These are phyloP conservation scores for Miniopterus natalensis DNA, from an alignment of 2,113 vertebrate species.

Conservation along the genomic window DNA sequence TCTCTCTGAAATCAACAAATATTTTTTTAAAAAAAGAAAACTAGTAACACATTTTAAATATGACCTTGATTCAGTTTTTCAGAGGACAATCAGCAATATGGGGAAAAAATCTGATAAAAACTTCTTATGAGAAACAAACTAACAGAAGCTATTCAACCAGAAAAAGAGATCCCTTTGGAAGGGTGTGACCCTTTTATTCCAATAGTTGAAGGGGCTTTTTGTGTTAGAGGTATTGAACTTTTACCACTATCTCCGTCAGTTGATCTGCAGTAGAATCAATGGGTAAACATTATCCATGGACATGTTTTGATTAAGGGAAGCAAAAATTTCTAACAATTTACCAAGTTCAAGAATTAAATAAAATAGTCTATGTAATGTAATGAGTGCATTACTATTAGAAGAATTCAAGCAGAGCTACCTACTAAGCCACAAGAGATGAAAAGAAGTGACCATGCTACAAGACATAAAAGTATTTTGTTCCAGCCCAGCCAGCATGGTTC, in stretches of 20 bases:
- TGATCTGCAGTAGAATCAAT: not conserved
- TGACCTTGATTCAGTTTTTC: not conserved
- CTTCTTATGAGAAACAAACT: not conserved
- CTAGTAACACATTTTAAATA: not conserved
- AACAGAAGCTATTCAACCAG: not conserved
- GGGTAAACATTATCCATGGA: not conserved
- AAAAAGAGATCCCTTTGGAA: not conserved
- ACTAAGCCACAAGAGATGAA: not conserved
- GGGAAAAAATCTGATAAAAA: not conserved
- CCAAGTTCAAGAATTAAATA: not conserved
- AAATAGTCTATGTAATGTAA: not conserved
- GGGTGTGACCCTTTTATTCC: not conserved
- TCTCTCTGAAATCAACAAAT: no score
- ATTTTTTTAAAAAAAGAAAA: no score
- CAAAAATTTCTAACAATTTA: not conserved
- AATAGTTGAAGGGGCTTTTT: not conserved
- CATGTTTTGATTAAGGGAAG: not conserved
- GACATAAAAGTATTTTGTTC: not conserved
- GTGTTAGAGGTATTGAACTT: not conserved
- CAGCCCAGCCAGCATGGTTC: no score
- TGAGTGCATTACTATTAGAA: not conserved
- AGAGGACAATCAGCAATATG: not conserved
- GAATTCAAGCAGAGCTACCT: not conserved
- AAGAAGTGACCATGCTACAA: not conserved
- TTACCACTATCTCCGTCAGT: not conserved